Percentiles rank a stretch among this genome's conserved stretches.
Evolutionary conservation across 2,797 vertebrate species (phyloP).

Genomic region (Sternotherus odoratus): DNA sequence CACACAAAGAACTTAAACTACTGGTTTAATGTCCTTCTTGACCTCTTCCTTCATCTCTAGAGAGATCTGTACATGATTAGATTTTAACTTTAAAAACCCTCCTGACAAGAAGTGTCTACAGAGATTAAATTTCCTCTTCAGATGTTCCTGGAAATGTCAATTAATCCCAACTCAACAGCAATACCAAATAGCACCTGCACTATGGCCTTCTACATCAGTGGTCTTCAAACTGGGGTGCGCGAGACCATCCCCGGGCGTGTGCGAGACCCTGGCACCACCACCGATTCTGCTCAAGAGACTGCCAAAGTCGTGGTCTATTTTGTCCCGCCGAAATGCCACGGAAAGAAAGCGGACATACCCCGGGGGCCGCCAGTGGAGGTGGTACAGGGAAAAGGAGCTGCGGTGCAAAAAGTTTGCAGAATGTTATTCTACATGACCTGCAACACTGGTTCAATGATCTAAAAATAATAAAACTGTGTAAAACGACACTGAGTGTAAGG

Average conservation of each 20-base stretch:
- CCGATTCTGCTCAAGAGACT: too few relatives aligned
- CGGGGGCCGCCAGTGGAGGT: too few relatives aligned
- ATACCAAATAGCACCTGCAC: background rate
- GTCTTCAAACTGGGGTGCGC: too few relatives aligned
- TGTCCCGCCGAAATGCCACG: too few relatives aligned
- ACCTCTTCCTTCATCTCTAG: background rate
- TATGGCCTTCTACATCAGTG: background rate
- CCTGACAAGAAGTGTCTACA: background rate
- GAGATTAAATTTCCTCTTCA: background rate
- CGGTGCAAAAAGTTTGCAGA: too few relatives aligned
- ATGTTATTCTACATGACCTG: background rate
- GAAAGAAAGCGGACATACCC: too few relatives aligned
- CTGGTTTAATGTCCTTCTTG: background rate
- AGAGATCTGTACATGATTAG: background rate
- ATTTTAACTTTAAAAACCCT: background rate
- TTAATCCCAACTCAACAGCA: background rate
- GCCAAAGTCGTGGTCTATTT: too few relatives aligned
- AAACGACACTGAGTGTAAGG: background rate
- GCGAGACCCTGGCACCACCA: too few relatives aligned
- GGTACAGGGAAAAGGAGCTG: too few relatives aligned
- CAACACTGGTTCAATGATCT: background rate
- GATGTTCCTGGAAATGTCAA: background rate
- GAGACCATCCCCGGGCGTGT: too few relatives aligned
- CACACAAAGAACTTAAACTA: constrained; percentile 19
- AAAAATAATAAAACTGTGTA: background rate